Conservation (phyloP, 2,888 invertebrate genomes). For the Nomada ferruginata region DNA sequence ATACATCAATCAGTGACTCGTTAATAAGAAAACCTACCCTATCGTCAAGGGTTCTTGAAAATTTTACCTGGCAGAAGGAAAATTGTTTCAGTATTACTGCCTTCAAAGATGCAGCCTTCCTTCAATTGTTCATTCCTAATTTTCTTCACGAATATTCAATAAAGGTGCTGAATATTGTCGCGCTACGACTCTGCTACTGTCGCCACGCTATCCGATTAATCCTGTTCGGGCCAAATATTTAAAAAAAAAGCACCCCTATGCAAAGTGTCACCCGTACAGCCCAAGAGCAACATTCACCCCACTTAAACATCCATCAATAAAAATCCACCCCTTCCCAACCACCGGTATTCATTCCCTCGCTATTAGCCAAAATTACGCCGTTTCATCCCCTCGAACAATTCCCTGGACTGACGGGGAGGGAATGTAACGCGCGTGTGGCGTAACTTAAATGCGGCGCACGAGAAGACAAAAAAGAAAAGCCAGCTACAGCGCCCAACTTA, state of each 20-base stretch:
- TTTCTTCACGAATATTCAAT: too few relatives aligned
- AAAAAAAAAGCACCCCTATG: neutral
- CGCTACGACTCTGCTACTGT: too few relatives aligned
- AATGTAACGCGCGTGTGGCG: neutral
- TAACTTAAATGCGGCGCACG: neutral
- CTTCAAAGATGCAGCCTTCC: too few relatives aligned
- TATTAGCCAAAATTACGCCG: conserved; percentile 3
- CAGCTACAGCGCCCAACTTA: neutral
- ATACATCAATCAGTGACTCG: too few relatives aligned
- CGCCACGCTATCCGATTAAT: too few relatives aligned
- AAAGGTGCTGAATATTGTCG: too few relatives aligned
- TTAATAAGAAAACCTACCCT: too few relatives aligned
- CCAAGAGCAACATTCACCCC: neutral
- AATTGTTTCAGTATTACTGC: too few relatives aligned
- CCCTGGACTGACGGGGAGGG: neutral
- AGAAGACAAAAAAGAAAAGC: conserved; percentile 6
- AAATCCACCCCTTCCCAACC: neutral
- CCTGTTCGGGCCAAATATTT: too few relatives aligned
- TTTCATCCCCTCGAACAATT: neutral
- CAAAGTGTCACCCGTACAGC: neutral
- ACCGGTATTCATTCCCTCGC: neutral
- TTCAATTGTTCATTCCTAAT: too few relatives aligned
- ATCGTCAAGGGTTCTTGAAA: too few relatives aligned
- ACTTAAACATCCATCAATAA: neutral
- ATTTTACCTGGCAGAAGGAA: neutral